A percentile compares a stretch with the other conserved stretches of the same genome.
phyloP scores from a whole-genome alignment of 2,888 invertebrate species.

The Megaustenia siamemsis region DNA sequence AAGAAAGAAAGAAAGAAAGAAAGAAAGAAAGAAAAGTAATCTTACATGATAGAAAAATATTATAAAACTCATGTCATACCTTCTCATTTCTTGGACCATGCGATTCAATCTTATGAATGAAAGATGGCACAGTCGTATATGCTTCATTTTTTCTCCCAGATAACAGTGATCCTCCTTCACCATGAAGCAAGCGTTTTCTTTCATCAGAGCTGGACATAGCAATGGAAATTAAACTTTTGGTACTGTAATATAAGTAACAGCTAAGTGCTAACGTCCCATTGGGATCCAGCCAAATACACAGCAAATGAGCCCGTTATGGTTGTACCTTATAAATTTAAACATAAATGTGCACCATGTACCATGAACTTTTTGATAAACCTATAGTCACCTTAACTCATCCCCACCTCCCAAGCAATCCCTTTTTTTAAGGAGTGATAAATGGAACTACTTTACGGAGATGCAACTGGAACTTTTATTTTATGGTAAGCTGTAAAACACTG shows the following conservation, averaged over 20 bases:
- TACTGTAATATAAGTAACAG: too few species aligned
- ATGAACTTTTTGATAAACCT: too few species aligned
- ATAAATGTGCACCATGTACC: too few species aligned
- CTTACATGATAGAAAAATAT: neutral
- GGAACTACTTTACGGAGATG: neutral
- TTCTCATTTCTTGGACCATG: neutral
- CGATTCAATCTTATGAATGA: neutral
- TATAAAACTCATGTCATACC: neutral
- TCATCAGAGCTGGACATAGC: neutral
- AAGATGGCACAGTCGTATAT: neutral
- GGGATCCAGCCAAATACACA: neutral
- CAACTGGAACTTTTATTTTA: neutral
- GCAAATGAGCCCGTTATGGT: too few species aligned
- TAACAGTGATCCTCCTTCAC: neutral
- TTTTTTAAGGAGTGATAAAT: neutral
- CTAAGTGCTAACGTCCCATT: too few species aligned
- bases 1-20: neutral
- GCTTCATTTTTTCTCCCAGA: neutral
- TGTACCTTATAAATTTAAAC: too few species aligned
- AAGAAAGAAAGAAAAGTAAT: neutral
- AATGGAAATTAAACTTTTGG: too few species aligned
- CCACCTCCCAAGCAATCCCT: neutral
- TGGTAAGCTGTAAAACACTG: too few species aligned
- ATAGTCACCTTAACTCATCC: too few species aligned
- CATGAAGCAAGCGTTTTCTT: neutral